Evolutionary conservation across 2,113 vertebrate species (phyloP).

Genomic region (Boleophthalmus pectinirostris): DNA sequence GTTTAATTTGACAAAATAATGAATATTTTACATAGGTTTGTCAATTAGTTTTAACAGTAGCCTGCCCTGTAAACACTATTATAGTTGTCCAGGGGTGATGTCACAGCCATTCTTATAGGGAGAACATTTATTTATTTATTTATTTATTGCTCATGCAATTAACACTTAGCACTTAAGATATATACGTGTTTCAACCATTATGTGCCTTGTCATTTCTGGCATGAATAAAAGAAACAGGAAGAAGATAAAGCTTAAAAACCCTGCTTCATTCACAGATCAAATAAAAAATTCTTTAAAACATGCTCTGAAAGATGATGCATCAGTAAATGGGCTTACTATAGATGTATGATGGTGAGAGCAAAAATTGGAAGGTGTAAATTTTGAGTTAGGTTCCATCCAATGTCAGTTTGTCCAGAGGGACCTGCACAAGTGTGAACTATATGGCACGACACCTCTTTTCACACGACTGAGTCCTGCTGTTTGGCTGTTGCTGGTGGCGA

Average conservation of each 20-base stretch:
- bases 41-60: not conserved
- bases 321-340: conserved; percentile 2
- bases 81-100: conserved; percentile 28
- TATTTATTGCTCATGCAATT: too few relatives aligned
- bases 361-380: conserved; percentile 19
- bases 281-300: not conserved
- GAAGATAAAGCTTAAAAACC: too few relatives aligned
- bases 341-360: conserved; percentile 11
- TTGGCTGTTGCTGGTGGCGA: conserved; percentile 61
- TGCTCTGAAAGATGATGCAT: conserved; percentile 17
- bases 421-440: conserved; percentile 51
- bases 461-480: conserved; percentile 55
- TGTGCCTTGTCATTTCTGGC: too few relatives aligned
- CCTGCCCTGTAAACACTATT: not conserved
- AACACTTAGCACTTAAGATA: too few relatives aligned
- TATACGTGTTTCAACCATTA: too few relatives aligned
- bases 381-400: conserved; percentile 39
- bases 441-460: conserved; percentile 32
- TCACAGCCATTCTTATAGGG: conserved; percentile 12
- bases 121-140: not conserved
- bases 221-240: too few relatives aligned
- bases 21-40: too few relatives aligned
- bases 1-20: not conserved
- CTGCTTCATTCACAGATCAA: too few relatives aligned
- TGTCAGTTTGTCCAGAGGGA: conserved; percentile 54